A percentile compares a stretch with the other conserved stretches of the same genome.
Conservation (phyloP, 2,888 invertebrate genomes). For the Apoderus coryli region DNA sequence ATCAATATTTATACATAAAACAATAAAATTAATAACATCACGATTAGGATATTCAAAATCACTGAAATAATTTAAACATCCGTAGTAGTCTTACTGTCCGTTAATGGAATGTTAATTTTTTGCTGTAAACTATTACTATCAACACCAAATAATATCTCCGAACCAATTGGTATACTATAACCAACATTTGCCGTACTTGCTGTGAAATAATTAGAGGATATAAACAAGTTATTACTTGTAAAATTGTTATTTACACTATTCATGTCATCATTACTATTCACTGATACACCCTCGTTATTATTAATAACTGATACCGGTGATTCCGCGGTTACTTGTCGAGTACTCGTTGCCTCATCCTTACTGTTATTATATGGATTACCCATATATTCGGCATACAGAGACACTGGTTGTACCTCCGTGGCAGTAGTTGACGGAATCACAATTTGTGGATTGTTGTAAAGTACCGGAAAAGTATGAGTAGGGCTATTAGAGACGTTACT, state of each 20-base stretch:
- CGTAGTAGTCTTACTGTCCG: no score
- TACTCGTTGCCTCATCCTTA: background rate
- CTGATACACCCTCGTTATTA: slow-evolving; percentile 3
- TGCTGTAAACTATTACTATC: slow-evolving; percentile 17
- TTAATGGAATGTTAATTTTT: slow-evolving; percentile 14
- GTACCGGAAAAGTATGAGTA: slow-evolving; percentile 30
- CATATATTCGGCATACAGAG: slow-evolving; percentile 40
- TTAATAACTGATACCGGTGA: slow-evolving; percentile 4
- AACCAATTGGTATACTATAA: slow-evolving; percentile 43
- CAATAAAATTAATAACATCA: no score
- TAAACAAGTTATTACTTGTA: slow-evolving; percentile 32
- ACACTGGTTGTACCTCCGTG: slow-evolving; percentile 24
- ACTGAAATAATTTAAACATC: no score
- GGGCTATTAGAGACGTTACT: no score
- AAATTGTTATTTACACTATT: no score
- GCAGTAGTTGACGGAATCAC: slow-evolving; percentile 19
- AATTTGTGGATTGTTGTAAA: slow-evolving; percentile 24
- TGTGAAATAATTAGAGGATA: slow-evolving; percentile 51
- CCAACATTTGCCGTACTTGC: slow-evolving; percentile 33
- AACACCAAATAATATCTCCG: slow-evolving; percentile 46
- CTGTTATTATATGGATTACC: slow-evolving; percentile 41
- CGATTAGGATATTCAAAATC: no score
- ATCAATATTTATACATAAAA: no score
- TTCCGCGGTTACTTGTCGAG: slow-evolving; percentile 2
- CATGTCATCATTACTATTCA: slow-evolving; percentile 8